Evolutionary conservation across 1,140 invertebrate genomes (phyloP).

Genomic region (Aphis gossypii): DNA sequence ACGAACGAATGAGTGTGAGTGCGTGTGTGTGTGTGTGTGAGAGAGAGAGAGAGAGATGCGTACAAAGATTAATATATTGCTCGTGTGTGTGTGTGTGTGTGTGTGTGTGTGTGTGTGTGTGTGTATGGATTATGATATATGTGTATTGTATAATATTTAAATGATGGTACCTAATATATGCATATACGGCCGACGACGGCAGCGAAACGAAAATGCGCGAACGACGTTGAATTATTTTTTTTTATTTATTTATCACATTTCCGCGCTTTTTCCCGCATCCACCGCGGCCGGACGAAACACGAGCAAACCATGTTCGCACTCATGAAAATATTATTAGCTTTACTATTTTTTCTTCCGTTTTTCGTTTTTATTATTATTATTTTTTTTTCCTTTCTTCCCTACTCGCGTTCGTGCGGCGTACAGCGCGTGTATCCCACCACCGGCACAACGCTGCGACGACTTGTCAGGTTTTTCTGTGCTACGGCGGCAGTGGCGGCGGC

Average conservation of each 20-base stretch:
- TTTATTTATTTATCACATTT: constrained; percentile 32
- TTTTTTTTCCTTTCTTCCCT: constrained; percentile 25
- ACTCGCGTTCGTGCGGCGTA: neutral
- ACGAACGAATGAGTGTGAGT: neutral
- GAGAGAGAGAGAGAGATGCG: neutral
- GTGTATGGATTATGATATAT: neutral
- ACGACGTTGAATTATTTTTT: neutral
- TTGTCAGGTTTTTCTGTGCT: constrained; percentile 48
- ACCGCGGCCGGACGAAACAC: constrained; percentile 44
- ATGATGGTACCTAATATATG: neutral
- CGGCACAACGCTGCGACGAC: constrained; percentile 29
- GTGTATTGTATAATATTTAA: neutral
- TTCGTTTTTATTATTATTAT: neutral
- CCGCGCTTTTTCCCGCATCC: constrained; percentile 26
- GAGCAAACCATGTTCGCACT: constrained; percentile 54
- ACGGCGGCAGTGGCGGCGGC: neutral
- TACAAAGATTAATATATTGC: neutral
- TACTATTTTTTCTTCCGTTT: constrained; percentile 12
- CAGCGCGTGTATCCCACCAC: neutral
- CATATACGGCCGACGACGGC: neutral
- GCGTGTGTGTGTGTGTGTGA: neutral
- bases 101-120: neutral
- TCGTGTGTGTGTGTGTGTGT: neutral
- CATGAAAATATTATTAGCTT: constrained; percentile 55
- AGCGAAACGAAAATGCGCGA: constrained; percentile 6